Evolutionary conservation across 2,113 vertebrate genomes (phyloP).

Genomic region (Scophthalmus maximus): DNA sequence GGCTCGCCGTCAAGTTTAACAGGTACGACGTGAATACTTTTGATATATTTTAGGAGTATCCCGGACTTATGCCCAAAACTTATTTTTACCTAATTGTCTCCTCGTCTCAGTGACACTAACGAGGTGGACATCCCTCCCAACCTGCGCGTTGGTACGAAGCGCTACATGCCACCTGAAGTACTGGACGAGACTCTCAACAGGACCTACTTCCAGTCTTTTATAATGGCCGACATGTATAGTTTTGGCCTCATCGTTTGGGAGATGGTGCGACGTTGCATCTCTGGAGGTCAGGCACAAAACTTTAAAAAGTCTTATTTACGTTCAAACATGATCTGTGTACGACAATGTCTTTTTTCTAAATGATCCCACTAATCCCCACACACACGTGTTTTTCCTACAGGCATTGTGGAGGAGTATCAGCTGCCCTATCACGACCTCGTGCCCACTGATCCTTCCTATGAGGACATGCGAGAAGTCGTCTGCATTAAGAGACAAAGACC

Average conservation of each 20-base stretch:
- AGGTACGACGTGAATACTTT: constrained; percentile 81
- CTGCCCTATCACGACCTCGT: constrained; percentile 95
- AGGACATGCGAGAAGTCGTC: constrained; percentile 96
- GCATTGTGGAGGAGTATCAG: constrained; percentile 97
- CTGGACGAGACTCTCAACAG: constrained; percentile 95
- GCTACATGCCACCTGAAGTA: constrained; percentile 98
- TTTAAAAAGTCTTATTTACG: not conserved
- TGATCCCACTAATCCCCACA: not conserved
- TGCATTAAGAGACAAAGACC: constrained; percentile 94
- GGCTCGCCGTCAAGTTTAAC: constrained; percentile 97
- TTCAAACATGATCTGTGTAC: not conserved
- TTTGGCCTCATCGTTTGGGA: constrained; percentile 99
- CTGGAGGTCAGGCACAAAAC: constrained; percentile 86
- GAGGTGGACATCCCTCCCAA: constrained; percentile 97
- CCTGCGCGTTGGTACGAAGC: constrained; percentile 95
- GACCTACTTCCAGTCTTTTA: constrained; percentile 96
- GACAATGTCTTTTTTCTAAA: not conserved
- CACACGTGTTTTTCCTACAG: constrained; percentile 68
- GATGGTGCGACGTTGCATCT: constrained; percentile 91
- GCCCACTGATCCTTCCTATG: constrained; percentile 93
- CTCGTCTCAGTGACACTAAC: constrained; percentile 89
- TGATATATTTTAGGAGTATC: no score
- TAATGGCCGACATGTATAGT: constrained; percentile 99
- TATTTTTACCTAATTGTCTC: not conserved
- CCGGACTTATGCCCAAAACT: not conserved